These are phyloP conservation scores for Sarcophaga rosellei DNA, from an alignment of 2,888 invertebrate species.

Conservation along the genomic window DNA sequence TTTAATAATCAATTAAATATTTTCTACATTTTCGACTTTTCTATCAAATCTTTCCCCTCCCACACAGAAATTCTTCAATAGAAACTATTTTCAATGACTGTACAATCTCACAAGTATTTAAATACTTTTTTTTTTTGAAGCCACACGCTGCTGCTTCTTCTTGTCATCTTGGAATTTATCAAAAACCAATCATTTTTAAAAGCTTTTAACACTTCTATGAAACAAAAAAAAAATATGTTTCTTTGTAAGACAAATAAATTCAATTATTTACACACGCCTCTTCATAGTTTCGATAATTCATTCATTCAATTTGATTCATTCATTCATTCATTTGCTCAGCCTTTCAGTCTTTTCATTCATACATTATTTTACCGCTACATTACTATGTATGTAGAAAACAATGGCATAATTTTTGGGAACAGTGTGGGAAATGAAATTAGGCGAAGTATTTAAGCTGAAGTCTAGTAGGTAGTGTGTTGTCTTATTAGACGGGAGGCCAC, in stretches of 20 bases:
- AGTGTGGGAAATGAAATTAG: not conserved
- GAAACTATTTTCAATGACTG: not conserved
- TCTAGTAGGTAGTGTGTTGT: too few relatives aligned
- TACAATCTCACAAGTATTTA: not conserved
- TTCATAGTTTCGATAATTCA: constrained; percentile 34
- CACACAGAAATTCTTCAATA: not conserved
- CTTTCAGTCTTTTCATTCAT: constrained; percentile 9
- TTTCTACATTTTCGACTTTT: too few relatives aligned
- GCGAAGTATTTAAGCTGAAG: not conserved
- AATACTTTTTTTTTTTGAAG: not conserved
- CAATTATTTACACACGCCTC: constrained; percentile 59
- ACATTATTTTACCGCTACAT: constrained; percentile 24
- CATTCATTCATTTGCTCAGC: constrained; percentile 6
- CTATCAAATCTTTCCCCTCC: not conserved
- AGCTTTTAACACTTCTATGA: not conserved
- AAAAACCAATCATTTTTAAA: not conserved
- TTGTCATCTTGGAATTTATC: not conserved
- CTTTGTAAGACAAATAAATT: constrained; percentile 39
- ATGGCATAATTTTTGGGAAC: constrained; percentile 26
- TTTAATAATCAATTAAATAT: too few relatives aligned
- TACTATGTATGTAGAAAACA: constrained; percentile 20
- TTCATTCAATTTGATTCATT: not conserved
- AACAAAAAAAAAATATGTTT: constrained; percentile 34
- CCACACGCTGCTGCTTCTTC: not conserved
- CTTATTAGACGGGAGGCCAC: too few relatives aligned